Percentiles rank a stretch among this genome's conserved stretches.
Evolutionary conservation across 2,113 vertebrate genomes (phyloP).

Genomic region (Eubucco bourcierii): DNA sequence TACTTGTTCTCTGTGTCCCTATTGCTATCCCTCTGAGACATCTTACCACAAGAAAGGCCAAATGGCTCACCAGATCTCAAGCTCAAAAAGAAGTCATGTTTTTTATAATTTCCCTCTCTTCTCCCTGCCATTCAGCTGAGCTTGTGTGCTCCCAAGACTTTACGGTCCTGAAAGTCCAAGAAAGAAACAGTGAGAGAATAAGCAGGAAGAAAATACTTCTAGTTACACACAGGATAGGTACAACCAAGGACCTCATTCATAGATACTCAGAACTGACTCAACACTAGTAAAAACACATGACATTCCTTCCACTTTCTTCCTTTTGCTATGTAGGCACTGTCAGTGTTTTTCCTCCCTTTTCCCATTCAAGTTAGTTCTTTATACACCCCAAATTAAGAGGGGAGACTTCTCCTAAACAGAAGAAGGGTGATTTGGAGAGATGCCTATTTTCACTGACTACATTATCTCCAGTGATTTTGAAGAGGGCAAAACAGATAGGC

Average conservation of each 20-base stretch:
- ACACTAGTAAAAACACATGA: background rate
- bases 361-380: background rate
- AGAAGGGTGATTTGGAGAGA: background rate
- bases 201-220: background rate
- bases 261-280: background rate
- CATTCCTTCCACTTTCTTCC: background rate
- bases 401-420: background rate
- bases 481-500: background rate
- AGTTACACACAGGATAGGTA: background rate
- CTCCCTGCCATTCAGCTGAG: background rate
- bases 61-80: background rate
- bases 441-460: background rate
- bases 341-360: background rate
- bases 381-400: background rate
- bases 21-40: background rate
- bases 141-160: background rate
- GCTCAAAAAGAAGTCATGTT: background rate
- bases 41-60: background rate
- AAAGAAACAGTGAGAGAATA: background rate
- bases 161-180: background rate
- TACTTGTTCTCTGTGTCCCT: background rate
- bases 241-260: background rate
- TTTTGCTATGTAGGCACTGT: background rate
- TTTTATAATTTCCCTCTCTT: background rate
- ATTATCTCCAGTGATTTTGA: conserved; percentile 2